Conservation (phyloP, 2,888 invertebrate genomes). For the Nezara viridula region DNA sequence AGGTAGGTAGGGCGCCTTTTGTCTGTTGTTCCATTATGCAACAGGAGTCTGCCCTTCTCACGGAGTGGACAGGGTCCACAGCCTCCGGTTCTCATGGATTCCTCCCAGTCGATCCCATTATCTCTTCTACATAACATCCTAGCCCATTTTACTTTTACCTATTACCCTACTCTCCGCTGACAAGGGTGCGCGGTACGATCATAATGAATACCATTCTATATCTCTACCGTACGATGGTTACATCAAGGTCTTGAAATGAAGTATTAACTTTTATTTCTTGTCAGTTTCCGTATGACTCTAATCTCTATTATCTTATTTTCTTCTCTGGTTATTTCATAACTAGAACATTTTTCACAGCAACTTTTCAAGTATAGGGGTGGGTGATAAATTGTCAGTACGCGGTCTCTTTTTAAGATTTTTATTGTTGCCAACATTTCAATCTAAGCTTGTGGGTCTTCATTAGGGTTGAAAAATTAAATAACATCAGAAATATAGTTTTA, state of each 20-base stretch:
- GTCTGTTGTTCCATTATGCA: constrained; percentile 30
- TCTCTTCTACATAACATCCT: constrained; percentile 29
- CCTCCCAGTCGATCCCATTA: constrained; percentile 23
- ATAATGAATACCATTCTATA: neutral
- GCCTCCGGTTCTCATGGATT: constrained; percentile 37
- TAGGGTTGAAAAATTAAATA: no score
- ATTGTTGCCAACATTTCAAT: no score
- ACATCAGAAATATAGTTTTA: no score
- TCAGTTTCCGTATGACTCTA: no score
- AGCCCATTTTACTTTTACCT: constrained; percentile 7
- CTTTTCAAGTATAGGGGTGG: no score
- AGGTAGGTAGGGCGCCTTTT: constrained; percentile 42
- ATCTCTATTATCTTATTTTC: no score
- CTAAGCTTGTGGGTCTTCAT: no score
- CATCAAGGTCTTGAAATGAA: neutral
- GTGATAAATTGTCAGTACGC: no score
- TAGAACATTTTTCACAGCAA: no score
- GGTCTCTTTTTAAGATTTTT: no score
- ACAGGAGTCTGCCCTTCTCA: constrained; percentile 41
- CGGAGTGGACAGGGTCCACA: constrained; percentile 37
- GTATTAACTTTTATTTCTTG: no score
- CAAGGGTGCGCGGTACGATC: neutral
- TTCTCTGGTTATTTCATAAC: no score
- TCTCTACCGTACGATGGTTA: neutral
- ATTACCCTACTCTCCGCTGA: constrained; percentile 14